Conservation (phyloP, 2,888 invertebrate genomes). For the Neocrepidodera transversa region DNA sequence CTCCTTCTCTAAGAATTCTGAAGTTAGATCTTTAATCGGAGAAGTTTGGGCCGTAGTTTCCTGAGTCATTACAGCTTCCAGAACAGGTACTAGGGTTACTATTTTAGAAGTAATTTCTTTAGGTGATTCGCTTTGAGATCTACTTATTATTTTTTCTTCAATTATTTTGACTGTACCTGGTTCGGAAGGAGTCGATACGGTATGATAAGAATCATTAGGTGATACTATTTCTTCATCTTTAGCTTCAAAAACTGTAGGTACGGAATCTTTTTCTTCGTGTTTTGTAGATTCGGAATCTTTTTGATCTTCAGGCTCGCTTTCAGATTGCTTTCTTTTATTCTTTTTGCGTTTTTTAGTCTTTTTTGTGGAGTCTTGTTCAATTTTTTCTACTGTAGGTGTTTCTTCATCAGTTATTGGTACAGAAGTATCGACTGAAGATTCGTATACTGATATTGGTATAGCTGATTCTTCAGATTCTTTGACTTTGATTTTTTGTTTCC, state of each 20-base stretch:
- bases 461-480: constrained; percentile 63
- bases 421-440: constrained; percentile 54
- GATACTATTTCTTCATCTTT: constrained; percentile 62
- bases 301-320: constrained; percentile 56
- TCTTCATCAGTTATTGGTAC: constrained; percentile 59
- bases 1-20: constrained; percentile 54
- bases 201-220: constrained; percentile 67
- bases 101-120: constrained; percentile 60
- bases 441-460: constrained; percentile 61
- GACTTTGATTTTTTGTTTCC: constrained; percentile 62
- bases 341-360: constrained; percentile 57
- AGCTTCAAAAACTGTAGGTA: constrained; percentile 58
- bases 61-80: constrained; percentile 67
- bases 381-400: constrained; percentile 40
- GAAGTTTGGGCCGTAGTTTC: constrained; percentile 69
- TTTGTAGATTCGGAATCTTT: constrained; percentile 27
- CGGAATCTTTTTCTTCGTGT: constrained; percentile 56
- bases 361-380: constrained; percentile 45
- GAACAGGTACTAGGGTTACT: constrained; percentile 66
- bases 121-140: constrained; percentile 66
- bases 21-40: constrained; percentile 58
- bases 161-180: constrained; percentile 70
- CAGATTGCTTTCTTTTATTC: constrained; percentile 51
- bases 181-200: constrained; percentile 67
- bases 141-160: constrained; percentile 68